Conservation (phyloP, 2,797 vertebrate genomes). For the Aphelocoma californica region DNA sequence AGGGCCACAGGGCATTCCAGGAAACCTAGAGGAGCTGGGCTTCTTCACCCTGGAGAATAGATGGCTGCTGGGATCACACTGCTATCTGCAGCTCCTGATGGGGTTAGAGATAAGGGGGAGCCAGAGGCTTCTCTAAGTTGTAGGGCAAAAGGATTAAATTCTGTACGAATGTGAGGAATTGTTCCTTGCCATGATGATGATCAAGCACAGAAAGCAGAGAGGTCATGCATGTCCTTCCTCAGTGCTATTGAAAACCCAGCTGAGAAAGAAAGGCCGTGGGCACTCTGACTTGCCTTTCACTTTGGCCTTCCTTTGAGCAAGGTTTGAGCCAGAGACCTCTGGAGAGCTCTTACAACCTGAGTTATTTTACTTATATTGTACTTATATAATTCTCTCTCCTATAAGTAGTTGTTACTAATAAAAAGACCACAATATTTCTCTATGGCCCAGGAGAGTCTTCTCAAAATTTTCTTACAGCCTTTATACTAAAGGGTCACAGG, state of each 20-base stretch:
- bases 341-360: not conserved
- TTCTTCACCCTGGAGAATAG: not conserved
- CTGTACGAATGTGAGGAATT: not conserved
- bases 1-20: not conserved
- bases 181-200: not conserved
- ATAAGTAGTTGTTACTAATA: not conserved
- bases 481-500: not conserved
- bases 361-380: not conserved
- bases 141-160: not conserved
- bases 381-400: not conserved
- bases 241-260: rapidly evolving
- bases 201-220: not conserved
- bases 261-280: not conserved
- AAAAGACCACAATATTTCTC: not conserved
- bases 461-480: not conserved
- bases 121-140: not conserved
- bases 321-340: not conserved
- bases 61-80: rapidly evolving
- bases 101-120: not conserved
- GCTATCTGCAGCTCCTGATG: not conserved
- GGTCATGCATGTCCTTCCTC: not conserved
- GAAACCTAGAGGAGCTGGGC: not conserved
- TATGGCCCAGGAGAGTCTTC: not conserved
- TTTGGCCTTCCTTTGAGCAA: not conserved
- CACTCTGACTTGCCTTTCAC: not conserved